Percentiles rank a stretch among this genome's conserved stretches.
These are phyloP conservation scores for Parazoanthus darwini DNA, from an alignment of 92 coral and sea anemone genomes.

Conservation along the genomic window DNA sequence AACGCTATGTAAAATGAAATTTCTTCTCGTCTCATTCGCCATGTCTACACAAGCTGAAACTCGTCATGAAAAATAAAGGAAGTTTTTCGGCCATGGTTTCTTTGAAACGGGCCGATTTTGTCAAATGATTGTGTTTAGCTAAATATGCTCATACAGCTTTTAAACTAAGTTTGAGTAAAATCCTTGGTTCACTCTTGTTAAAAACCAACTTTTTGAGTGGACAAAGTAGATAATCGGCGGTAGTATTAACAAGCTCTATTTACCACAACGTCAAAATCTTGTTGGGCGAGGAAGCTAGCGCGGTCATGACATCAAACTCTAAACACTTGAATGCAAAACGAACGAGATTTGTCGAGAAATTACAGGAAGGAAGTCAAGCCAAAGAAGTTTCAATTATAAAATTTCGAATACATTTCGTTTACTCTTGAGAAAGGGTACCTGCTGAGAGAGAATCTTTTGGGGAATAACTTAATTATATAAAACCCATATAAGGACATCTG, in stretches of 20 bases:
- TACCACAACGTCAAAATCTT: not conserved
- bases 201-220: not conserved
- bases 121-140: not conserved
- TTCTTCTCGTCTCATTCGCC: not conserved
- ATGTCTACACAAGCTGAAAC: not conserved
- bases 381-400: constrained; percentile 4
- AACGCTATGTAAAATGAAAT: not conserved
- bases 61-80: too few relatives aligned
- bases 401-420: constrained; percentile 10
- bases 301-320: not conserved
- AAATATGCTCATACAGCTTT: not conserved
- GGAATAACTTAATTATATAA: not conserved
- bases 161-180: too few relatives aligned
- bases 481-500: constrained; percentile 5
- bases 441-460: constrained; percentile 8
- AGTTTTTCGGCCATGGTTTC: not conserved
- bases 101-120: not conserved
- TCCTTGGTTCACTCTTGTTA: not conserved
- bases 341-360: not conserved
- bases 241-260: not conserved
- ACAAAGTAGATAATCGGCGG: not conserved
- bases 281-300: not conserved
- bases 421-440: not conserved
- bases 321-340: not conserved
- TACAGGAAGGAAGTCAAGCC: not conserved